phyloP scores from a whole-genome alignment of 2,797 vertebrate genomes.

The Myotis vivesi region DNA sequence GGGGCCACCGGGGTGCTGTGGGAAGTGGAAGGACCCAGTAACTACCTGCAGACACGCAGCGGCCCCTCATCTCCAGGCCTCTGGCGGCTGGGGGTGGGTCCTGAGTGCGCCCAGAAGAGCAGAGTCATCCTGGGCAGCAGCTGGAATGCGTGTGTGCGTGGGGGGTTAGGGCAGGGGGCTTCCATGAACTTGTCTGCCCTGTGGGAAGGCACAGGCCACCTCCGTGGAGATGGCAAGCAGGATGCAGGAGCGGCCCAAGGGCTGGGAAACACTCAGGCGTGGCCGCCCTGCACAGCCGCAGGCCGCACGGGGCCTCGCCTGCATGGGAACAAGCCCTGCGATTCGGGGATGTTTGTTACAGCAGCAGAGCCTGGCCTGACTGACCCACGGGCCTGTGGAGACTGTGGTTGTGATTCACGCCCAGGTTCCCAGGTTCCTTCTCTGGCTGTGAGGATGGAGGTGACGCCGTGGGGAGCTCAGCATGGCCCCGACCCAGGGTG shows the following conservation, averaged over 20 bases:
- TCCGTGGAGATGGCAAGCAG: not conserved
- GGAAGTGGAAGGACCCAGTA: no score
- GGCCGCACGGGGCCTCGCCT: accelerated
- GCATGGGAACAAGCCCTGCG: not conserved
- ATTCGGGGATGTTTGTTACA: not conserved
- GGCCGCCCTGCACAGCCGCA: not conserved
- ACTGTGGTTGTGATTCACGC: no score
- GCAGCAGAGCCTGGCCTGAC: not conserved
- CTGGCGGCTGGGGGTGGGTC: not conserved
- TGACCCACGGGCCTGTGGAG: no score
- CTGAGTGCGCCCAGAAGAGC: not conserved
- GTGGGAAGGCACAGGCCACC: not conserved
- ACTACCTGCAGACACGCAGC: no score
- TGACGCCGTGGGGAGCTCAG: not conserved
- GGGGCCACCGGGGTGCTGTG: no score
- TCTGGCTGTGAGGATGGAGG: no score
- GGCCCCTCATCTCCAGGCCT: no score
- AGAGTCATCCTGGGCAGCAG: no score
- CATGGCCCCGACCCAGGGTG: not conserved
- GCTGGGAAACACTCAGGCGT: not conserved
- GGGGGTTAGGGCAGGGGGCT: no score
- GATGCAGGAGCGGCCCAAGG: not conserved
- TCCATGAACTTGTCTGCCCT: no score
- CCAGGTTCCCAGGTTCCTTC: no score
- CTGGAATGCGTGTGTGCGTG: no score